phyloP scores from a whole-genome alignment of 2,888 invertebrate genomes.

The Eurytoma adleriae region DNA sequence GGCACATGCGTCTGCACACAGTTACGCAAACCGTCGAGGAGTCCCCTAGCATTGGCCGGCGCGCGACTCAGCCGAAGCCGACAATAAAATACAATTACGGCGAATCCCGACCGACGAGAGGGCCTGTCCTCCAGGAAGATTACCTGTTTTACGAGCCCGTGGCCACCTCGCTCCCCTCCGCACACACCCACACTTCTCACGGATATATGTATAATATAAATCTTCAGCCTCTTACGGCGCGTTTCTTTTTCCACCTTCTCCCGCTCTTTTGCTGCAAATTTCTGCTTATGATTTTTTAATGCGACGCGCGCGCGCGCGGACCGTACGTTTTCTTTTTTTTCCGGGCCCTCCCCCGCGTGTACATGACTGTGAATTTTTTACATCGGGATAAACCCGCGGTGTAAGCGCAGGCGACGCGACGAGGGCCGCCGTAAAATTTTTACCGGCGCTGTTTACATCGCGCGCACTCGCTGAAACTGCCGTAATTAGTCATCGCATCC shows the following conservation, averaged over 20 bases:
- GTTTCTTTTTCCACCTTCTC: constrained; percentile 12
- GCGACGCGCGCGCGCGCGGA: not conserved
- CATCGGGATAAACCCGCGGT: not conserved
- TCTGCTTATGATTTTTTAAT: constrained; percentile 52
- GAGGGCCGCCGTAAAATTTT: constrained; percentile 16
- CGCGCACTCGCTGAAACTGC: not conserved
- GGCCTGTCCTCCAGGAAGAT: constrained; percentile 60
- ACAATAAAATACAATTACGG: constrained; percentile 65
- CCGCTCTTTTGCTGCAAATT: constrained; percentile 27
- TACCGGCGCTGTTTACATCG: constrained; percentile 11
- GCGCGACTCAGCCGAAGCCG: constrained; percentile 41
- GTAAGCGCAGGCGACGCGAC: constrained; percentile 6
- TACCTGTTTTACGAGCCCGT: constrained; percentile 65
- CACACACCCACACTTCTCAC: constrained; percentile 53
- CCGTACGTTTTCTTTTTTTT: not conserved
- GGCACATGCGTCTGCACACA: too few species aligned
- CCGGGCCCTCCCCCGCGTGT: not conserved
- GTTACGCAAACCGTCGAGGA: too few species aligned
- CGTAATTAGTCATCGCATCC: not conserved
- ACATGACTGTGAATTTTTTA: constrained; percentile 37
- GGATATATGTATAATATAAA: constrained; percentile 61
- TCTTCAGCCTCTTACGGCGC: constrained; percentile 15
- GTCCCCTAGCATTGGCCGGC: too few species aligned
- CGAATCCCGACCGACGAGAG: constrained; percentile 54
- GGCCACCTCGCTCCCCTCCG: constrained; percentile 52